Evolutionary conservation across 2,797 vertebrate species (phyloP).

Genomic region (Poecilia velifera): DNA sequence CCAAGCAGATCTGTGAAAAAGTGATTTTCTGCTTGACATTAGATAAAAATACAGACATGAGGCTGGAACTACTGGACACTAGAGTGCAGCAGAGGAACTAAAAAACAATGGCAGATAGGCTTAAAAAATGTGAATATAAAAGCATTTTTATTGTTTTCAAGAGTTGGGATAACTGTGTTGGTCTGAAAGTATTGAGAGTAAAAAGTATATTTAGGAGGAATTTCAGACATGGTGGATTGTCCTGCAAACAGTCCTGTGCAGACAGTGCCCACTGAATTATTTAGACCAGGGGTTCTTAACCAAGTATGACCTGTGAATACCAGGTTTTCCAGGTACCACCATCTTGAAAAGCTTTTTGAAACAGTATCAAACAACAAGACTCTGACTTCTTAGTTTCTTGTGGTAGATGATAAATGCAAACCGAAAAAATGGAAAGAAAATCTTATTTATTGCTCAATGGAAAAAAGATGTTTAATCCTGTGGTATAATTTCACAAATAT

Average conservation of each 20-base stretch:
- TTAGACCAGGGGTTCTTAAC: constrained; percentile 24
- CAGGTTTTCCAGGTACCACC: neutral
- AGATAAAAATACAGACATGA: neutral
- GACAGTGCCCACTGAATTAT: constrained; percentile 73
- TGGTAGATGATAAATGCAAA: neutral
- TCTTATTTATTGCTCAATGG: too few relatives aligned
- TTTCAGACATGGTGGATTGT: constrained; percentile 1
- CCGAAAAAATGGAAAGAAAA: too few relatives aligned
- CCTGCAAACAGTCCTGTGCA: constrained; percentile 62
- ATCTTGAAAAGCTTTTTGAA: neutral
- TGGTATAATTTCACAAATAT: too few relatives aligned
- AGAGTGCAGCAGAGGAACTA: constrained; percentile 34
- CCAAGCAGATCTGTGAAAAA: constrained; percentile 40
- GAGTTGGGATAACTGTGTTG: neutral
- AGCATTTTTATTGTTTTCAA: neutral
- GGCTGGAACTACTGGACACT: constrained; percentile 25
- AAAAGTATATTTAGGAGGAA: neutral
- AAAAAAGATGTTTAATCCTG: too few relatives aligned
- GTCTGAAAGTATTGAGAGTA: neutral
- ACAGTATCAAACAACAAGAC: neutral
- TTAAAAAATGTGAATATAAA: neutral
- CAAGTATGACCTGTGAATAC: neutral
- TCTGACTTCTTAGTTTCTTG: neutral
- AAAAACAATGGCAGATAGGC: neutral
- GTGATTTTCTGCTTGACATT: neutral